Conservation (phyloP, 2,113 vertebrate genomes). For the Scomber japonicus region DNA sequence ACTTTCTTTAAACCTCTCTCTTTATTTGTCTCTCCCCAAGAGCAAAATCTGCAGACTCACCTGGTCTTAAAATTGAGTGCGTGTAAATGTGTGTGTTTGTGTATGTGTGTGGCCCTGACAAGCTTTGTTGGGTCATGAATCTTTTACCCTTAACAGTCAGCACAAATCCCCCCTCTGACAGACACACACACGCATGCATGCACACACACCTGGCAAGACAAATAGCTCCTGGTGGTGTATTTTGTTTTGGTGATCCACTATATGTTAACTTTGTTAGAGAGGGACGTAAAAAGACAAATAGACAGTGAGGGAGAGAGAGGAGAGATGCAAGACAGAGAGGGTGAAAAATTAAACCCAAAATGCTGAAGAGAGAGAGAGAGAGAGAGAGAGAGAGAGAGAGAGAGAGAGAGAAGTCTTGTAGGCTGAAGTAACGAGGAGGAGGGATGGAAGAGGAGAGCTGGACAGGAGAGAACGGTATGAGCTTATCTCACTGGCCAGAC, state of each 20-base stretch:
- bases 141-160: slow-evolving; percentile 78
- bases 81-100: not conserved
- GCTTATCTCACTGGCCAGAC: slow-evolving; percentile 79
- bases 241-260: slow-evolving; percentile 53
- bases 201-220: slow-evolving; percentile 47
- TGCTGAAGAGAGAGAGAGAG: slow-evolving; percentile 28
- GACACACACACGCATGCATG: slow-evolving; percentile 27
- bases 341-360: slow-evolving; percentile 56
- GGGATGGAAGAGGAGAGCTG: slow-evolving; percentile 44
- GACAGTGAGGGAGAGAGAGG: slow-evolving; percentile 13
- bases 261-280: slow-evolving; percentile 61
- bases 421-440: slow-evolving; percentile 21
- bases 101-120: slow-evolving; percentile 65
- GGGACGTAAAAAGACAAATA: slow-evolving; percentile 49
- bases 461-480: slow-evolving; percentile 62
- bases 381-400: slow-evolving; percentile 13
- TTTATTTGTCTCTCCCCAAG: slow-evolving; percentile 56
- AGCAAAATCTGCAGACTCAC: slow-evolving; percentile 75
- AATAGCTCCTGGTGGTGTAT: slow-evolving; percentile 58
- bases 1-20: slow-evolving; percentile 43
- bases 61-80: slow-evolving; percentile 60
- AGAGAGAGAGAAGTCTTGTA: slow-evolving; percentile 28
- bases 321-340: slow-evolving; percentile 23
- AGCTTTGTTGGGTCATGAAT: slow-evolving; percentile 80
- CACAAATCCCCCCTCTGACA: slow-evolving; percentile 67